These are phyloP conservation scores for Lissonota sp. DNA, from an alignment of 2,888 invertebrate genomes.

Conservation along the genomic window DNA sequence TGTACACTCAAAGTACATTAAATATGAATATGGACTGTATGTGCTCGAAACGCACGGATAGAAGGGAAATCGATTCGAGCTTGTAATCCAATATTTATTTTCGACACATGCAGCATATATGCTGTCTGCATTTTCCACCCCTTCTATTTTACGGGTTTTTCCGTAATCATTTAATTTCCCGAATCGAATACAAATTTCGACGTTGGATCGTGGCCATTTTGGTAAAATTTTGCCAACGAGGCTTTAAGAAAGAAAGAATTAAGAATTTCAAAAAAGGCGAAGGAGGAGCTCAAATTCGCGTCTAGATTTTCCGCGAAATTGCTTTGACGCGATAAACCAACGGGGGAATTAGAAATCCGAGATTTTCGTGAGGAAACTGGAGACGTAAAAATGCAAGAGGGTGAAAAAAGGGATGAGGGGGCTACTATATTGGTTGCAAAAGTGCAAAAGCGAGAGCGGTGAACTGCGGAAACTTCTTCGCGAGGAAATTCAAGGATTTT, in stretches of 20 bases:
- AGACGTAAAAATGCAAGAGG: slow-evolving; percentile 15
- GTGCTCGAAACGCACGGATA: not conserved
- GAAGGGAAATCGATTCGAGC: slow-evolving; percentile 39
- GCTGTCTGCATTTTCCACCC: slow-evolving; percentile 1
- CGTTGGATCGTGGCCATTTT: too few relatives aligned
- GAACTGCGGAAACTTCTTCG: not conserved
- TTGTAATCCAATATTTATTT: slow-evolving; percentile 55
- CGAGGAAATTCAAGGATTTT: slow-evolving; percentile 50
- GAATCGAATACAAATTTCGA: too few relatives aligned
- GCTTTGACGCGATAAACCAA: not conserved
- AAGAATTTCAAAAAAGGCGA: too few relatives aligned
- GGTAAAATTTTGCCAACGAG: too few relatives aligned
- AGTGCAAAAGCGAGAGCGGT: not conserved
- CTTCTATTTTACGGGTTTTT: not conserved
- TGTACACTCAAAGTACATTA: slow-evolving; percentile 9
- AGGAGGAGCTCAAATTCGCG: too few relatives aligned
- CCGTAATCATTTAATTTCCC: too few relatives aligned
- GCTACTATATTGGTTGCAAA: not conserved
- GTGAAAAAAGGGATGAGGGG: not conserved
- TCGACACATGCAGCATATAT: too few relatives aligned
- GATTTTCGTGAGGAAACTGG: slow-evolving; percentile 34
- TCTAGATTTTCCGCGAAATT: not conserved
- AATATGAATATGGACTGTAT: slow-evolving; percentile 9
- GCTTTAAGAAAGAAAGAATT: too few relatives aligned
- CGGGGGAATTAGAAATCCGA: slow-evolving; percentile 42